phyloP scores from a whole-genome alignment of 2,797 vertebrate genomes.

The Nothura maculosa region DNA sequence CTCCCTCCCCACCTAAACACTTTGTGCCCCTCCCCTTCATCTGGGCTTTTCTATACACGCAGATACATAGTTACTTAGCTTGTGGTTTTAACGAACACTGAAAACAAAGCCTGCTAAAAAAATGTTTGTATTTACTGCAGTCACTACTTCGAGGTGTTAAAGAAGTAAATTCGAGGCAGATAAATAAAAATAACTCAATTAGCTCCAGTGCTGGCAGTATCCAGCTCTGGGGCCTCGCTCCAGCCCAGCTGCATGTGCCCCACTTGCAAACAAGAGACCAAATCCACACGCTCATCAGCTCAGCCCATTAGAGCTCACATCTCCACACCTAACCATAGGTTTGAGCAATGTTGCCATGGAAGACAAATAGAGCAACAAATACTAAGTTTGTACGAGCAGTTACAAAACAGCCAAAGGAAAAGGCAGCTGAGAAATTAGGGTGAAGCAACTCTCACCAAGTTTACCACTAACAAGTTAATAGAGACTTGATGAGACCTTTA shows the following conservation, averaged over 20 bases:
- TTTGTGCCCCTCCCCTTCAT: accelerated
- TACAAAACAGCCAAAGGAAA: background rate
- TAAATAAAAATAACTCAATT: background rate
- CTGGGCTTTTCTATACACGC: accelerated
- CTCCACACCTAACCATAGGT: background rate
- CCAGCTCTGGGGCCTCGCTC: background rate
- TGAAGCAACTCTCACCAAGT: background rate
- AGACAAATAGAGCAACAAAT: slow-evolving; percentile 25
- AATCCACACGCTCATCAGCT: accelerated
- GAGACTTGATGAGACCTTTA: background rate
- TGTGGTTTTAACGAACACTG: background rate
- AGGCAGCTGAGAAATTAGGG: background rate
- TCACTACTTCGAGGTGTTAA: background rate
- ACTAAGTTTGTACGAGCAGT: background rate
- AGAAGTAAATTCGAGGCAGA: background rate
- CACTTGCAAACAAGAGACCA: accelerated
- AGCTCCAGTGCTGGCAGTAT: accelerated
- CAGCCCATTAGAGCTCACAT: background rate
- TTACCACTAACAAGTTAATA: background rate
- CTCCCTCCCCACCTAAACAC: background rate
- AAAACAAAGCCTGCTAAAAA: background rate
- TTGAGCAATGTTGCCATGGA: background rate
- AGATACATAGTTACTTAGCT: accelerated
- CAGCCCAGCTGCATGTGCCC: accelerated
- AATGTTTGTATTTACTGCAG: background rate